Evolutionary conservation across 37 sponge, comb jelly and placozoan species (phyloP).

Genomic region (Cladorhizidae sp.): DNA sequence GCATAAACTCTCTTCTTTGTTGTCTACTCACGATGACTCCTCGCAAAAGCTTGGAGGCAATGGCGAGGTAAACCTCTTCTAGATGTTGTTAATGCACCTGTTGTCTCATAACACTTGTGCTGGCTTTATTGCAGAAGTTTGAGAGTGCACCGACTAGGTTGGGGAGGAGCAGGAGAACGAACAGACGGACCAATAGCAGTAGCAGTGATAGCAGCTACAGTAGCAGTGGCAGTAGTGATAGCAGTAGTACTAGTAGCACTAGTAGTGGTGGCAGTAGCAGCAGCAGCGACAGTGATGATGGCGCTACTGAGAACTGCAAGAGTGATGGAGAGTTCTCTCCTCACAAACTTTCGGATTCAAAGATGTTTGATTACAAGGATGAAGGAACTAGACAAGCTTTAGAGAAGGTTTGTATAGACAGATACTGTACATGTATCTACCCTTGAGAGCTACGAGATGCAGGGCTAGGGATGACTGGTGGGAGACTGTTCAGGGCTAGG

Average conservation of each 20-base stretch:
- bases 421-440: no score
- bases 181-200: neutral
- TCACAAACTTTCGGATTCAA: neutral
- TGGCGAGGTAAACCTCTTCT: no score
- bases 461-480: no score
- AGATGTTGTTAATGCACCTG: no score
- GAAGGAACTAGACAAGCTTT: constrained; percentile 4
- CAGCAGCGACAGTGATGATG: neutral
- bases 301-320: neutral
- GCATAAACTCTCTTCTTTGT: no score
- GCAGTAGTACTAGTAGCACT: neutral
- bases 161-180: constrained; percentile 20
- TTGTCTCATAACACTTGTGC: no score
- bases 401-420: constrained; percentile 12
- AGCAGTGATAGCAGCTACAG: neutral
- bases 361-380: neutral
- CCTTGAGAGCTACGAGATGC: no score
- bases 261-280: neutral
- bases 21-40: no score
- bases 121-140: no score
- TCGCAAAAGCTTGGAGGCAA: no score
- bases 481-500: no score
- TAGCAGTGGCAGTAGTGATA: neutral
- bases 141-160: no score
- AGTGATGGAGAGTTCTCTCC: neutral